Evolutionary conservation across 1,140 invertebrate genomes (phyloP).

Genomic region (Calycopis cecrops): DNA sequence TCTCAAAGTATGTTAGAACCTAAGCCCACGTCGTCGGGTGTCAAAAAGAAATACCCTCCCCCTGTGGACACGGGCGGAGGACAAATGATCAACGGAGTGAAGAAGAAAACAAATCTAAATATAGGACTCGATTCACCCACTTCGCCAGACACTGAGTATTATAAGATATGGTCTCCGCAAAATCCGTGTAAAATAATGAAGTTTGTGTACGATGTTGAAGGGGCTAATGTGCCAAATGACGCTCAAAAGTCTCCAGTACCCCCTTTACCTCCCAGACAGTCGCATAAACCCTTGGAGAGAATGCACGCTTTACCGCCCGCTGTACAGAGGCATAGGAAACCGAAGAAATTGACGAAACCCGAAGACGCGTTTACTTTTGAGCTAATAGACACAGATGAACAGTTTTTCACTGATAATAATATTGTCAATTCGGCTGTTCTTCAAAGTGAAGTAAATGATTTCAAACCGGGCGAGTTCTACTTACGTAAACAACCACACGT

Average conservation of each 20-base stretch:
- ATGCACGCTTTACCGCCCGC: slow-evolving; percentile 76
- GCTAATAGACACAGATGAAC: slow-evolving; percentile 84
- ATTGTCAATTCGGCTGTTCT: slow-evolving; percentile 57
- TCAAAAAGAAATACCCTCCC: slow-evolving; percentile 72
- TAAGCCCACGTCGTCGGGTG: slow-evolving; percentile 61
- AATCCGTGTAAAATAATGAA: slow-evolving; percentile 76
- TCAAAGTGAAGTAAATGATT: slow-evolving; percentile 60
- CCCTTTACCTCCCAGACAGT: slow-evolving; percentile 65
- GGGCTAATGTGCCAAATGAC: slow-evolving; percentile 67
- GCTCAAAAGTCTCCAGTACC: slow-evolving; percentile 68
- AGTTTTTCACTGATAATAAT: slow-evolving; percentile 69
- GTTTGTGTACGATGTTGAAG: slow-evolving; percentile 73
- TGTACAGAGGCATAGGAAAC: slow-evolving; percentile 77
- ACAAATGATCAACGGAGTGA: slow-evolving; percentile 57
- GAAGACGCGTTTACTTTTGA: slow-evolving; percentile 87
- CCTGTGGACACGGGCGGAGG: slow-evolving; percentile 67
- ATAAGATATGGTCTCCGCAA: slow-evolving; percentile 78
- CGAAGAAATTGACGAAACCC: slow-evolving; percentile 75
- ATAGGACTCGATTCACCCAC: slow-evolving; percentile 71
- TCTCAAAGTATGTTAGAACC: slow-evolving; percentile 54
- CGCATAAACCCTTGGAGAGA: slow-evolving; percentile 79
- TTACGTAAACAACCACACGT: slow-evolving; percentile 45
- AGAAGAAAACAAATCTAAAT: slow-evolving; percentile 69
- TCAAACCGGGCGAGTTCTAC: slow-evolving; percentile 70
- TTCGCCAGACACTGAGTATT: slow-evolving; percentile 76